Percentiles rank a stretch among this genome's conserved stretches.
Evolutionary conservation across 2,888 invertebrate genomes (phyloP).

Genomic region (Drosophila nigricruria): DNA sequence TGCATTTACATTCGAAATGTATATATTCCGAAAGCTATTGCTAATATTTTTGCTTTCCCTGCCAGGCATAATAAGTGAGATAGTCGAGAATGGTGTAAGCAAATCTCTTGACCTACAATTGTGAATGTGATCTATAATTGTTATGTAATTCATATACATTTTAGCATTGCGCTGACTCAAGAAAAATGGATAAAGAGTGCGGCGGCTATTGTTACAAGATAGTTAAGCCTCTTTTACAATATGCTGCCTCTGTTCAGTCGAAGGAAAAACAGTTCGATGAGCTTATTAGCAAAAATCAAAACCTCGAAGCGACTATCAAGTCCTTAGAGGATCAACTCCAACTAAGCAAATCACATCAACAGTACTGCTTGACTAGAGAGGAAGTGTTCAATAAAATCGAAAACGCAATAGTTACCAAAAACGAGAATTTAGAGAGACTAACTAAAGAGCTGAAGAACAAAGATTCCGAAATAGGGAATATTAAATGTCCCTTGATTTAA

Average conservation of each 20-base stretch:
- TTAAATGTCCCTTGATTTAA: no score
- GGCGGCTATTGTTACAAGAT: background rate
- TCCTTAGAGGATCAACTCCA: background rate
- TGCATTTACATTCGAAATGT: background rate
- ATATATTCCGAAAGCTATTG: background rate
- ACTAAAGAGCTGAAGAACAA: background rate
- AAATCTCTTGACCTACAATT: background rate
- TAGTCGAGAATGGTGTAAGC: background rate
- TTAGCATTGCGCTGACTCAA: background rate
- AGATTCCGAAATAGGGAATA: background rate
- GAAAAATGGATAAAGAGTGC: constrained; percentile 1
- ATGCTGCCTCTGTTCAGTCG: background rate
- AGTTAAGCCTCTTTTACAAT: background rate
- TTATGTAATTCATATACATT: background rate
- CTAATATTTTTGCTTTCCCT: background rate
- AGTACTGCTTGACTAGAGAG: background rate
- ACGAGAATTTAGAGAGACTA: background rate
- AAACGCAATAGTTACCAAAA: background rate
- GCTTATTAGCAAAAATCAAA: background rate
- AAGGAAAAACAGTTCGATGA: background rate
- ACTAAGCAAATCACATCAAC: background rate
- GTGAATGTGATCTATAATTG: background rate
- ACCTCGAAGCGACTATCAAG: background rate
- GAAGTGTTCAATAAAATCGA: background rate
- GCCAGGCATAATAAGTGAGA: background rate